Base-by-base conservation (phyloP, 2,113 vertebrate genomes). In the Haplotaxodon microlepis region DNA sequence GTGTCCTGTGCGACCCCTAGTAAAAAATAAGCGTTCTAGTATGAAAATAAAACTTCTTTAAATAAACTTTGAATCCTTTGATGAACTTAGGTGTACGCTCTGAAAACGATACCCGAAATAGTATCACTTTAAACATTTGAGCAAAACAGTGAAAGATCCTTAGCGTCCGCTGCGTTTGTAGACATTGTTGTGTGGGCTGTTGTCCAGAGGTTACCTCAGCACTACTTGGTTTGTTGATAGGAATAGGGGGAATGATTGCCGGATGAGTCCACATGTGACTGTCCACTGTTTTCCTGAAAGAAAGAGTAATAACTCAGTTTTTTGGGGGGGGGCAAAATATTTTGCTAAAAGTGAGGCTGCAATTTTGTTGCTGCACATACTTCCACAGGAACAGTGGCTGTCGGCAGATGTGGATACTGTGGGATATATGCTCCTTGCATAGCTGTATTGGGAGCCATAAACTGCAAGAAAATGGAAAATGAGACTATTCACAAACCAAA, bases 191-290 rank as follows among this genome's bases (percentile, higher is more conserved):
- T 98, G 98, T 97, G 95, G 97, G 97, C 97, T 94, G 97, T 97
- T 96, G 96, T 96, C 97, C 95, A 94, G 95, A 95, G 95, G 82
- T 34, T 97, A 97, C 97, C 98, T 98, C 96, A 94, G 95, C 95
- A 94, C 98, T 98, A 99, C 97, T 99, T 99, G 96, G 97, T 97
- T 96, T 98, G 98, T 96, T 98, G 99, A 96, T 99, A 99, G 40
- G 97, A 96, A 86, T 99, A 99, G 14, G 98, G 97, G 95, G 98
- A 99, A 96, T 98, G 98, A 93, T 98, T 98, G 93, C 95, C 97
- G 89, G 98, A 97, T 9, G 98, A 97, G 90, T 99, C 99, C 93
- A 98, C 96, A 93, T 98, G 98, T 53, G 98, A 97, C 88, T 98
- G 98, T 92, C 97, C 96, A 92, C 97, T 98, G 84, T 98, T 98